Evolutionary conservation across 2,888 invertebrate species (phyloP), one percentile per base, ranked within the genome.

Genomic region (Drosophila meridiana): DNA sequence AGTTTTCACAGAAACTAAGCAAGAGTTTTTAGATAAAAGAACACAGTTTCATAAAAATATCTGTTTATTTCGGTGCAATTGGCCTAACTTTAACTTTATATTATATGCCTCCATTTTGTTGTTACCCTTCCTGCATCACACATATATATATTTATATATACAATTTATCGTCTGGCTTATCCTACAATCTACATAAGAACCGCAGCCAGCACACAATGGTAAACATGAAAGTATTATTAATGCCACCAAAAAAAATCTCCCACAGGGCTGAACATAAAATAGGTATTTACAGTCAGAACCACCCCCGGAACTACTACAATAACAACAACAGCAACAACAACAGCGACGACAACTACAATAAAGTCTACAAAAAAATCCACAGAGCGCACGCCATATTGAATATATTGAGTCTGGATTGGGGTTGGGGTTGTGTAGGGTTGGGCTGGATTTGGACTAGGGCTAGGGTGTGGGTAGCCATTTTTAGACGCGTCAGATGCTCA

Each of bases 211-310:
- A 59, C 71, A 79, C 71, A 64, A 66, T 76, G 69, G 66, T 65
- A 68, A 79, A 83, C 84, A 82, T 68, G 71, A 83, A 86, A 77
- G 67, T 87, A 80, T 76, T 82, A 87, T 76, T 82, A 87, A 76
- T 79, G 79, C 71, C 75, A 55, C 58, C 59, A 65, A 76, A 73
- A 48, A 48, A 82, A 83, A 75, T 87, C 78, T 87, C 88, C 88
- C 88, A 88, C 84, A 76, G 88, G 87, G 87, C 78, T 67, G 69
- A 78, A 79, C 83, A 86, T 81, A 90, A 88, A 87, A 78, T 82
- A 73, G 73, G 83, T 88, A 86, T 90, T 88, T 75, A 73, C 82
- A 69, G 45, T 26, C 14, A 32, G 42, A 76, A 66, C 82, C 75
- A 77, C 82, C 84, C 72, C 69, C 71, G 67, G 48, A 66, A 69